Evolutionary conservation across 2,888 invertebrate genomes (phyloP), one percentile per base, ranked within the genome.

Genomic region (Hypena proboscidalis): DNA sequence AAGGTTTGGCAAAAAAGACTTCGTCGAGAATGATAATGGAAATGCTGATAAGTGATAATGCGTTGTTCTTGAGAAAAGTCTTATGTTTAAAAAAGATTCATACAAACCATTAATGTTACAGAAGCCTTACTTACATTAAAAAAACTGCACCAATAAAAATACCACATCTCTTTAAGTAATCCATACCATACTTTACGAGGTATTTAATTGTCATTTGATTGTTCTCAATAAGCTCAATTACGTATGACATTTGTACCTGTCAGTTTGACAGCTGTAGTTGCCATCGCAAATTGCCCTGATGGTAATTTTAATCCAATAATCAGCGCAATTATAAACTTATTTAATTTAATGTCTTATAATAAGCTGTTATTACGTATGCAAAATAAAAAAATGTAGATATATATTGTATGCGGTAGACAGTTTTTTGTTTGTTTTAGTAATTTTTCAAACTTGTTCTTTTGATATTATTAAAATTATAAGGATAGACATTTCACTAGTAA

Each of bases 171-270:
- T 4, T 4, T 17, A 5, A 17, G 5, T 4, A 17, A 17, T 17
- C 3, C 5, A 58, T 59, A 55, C 57, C 47, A 47, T 57, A 63
- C 60, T 80, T 79, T 80, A 81, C 77, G 77, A 80, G 75, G 77
- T 75, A 66, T 21, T n/a, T 71, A 81, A 81, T 70, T 74, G 72
- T 70, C 71, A 73, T 80, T 80, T 77, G 77, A 81, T 82, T 78
- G 70, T 58, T 58, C 62, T 45, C 56, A 71, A 79, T 78, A 57
- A 58, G 51, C 43, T 47, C 46, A 38, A 70, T 60, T 68, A 67
- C 48, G 10, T 49, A 49, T 67, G 70, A 61, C 71, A 75, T 78
- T 75, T 70, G 52, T 70, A 37, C 35, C 58, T 66, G 71, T 74
- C 69, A 70, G 32, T 42, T 39, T 73, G 67, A 74, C 76, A 75